Percentiles rank a stretch among this genome's conserved stretches.
Conservation (phyloP, 2,113 vertebrate genomes). For the Lampris megalopsis region DNA sequence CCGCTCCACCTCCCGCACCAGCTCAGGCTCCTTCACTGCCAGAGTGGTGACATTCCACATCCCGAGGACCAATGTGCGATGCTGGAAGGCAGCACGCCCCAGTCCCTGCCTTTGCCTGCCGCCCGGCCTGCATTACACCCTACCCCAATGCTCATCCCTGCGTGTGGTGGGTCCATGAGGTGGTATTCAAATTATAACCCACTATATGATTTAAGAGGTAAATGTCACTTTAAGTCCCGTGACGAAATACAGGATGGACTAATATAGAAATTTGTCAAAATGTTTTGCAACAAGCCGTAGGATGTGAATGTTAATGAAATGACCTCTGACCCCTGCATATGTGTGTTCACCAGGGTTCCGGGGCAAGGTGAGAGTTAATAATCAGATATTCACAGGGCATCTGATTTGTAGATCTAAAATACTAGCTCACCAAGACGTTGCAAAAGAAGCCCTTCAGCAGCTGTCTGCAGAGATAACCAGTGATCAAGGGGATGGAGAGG, state of each 20-base stretch:
- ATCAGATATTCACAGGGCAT: conserved; percentile 23
- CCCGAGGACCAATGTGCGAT: too few species aligned
- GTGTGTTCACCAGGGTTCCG: conserved; percentile 51
- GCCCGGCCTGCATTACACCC: too few species aligned
- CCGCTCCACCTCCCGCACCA: too few species aligned
- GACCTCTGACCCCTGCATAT: neutral
- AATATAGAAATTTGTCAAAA: neutral
- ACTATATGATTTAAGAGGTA: too few species aligned
- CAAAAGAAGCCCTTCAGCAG: conserved; percentile 39
- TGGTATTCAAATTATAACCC: too few species aligned
- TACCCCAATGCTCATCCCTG: too few species aligned
- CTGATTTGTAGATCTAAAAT: conserved; percentile 18
- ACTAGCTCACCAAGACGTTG: conserved; percentile 64
- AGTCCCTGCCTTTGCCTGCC: too few species aligned
- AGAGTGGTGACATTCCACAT: too few species aligned
- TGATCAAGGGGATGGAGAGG: conserved; percentile 4
- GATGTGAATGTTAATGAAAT: neutral
- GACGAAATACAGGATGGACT: neutral
- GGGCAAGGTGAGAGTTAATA: conserved; percentile 47
- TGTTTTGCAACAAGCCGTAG: neutral
- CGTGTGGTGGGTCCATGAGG: too few species aligned
- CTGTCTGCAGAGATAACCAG: conserved; percentile 2
- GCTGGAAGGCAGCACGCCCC: too few species aligned
- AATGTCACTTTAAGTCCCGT: neutral
- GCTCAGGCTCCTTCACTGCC: too few species aligned